Evolutionary conservation across 2,888 invertebrate species (phyloP).

Genomic region (Latrodectus elegans): DNA sequence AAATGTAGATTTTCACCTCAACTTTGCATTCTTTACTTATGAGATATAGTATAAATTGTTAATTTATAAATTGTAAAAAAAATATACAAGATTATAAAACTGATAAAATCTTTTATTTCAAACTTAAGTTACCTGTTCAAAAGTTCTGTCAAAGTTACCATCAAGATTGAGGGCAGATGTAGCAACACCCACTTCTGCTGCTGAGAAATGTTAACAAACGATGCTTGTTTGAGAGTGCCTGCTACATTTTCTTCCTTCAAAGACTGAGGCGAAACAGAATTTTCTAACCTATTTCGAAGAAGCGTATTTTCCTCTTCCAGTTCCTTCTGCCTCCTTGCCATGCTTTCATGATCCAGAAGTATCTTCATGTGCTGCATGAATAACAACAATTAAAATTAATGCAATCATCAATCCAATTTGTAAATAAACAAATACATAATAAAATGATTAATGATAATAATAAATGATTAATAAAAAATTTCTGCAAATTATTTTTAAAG

Average conservation of each 20-base stretch:
- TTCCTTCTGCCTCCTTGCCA: not conserved
- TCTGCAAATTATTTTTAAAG: too few relatives aligned
- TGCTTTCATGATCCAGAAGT: constrained; percentile 14
- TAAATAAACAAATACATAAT: too few relatives aligned
- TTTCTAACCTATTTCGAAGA: constrained; percentile 2
- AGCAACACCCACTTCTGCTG: constrained; percentile 54
- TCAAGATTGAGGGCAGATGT: constrained; percentile 4
- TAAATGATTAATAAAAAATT: too few relatives aligned
- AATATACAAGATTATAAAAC: too few relatives aligned
- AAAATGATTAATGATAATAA: too few relatives aligned
- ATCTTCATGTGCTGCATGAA: constrained; percentile 13
- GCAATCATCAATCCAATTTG: too few relatives aligned
- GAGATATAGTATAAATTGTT: too few relatives aligned
- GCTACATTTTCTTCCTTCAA: not conserved
- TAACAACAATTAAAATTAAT: not conserved
- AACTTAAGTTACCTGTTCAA: constrained; percentile 10
- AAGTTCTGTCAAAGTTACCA: constrained; percentile 18
- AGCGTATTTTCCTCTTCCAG: constrained; percentile 37
- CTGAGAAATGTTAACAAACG: constrained; percentile 57
- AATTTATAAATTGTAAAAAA: too few relatives aligned
- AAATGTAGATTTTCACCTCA: too few relatives aligned
- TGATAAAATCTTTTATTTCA: not conserved
- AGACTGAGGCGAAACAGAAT: not conserved
- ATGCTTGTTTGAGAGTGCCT: constrained; percentile 43
- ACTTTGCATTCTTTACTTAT: too few relatives aligned